Evolutionary conservation across 2,113 vertebrate genomes (phyloP).

Genomic region (Corydoras maculifer): DNA sequence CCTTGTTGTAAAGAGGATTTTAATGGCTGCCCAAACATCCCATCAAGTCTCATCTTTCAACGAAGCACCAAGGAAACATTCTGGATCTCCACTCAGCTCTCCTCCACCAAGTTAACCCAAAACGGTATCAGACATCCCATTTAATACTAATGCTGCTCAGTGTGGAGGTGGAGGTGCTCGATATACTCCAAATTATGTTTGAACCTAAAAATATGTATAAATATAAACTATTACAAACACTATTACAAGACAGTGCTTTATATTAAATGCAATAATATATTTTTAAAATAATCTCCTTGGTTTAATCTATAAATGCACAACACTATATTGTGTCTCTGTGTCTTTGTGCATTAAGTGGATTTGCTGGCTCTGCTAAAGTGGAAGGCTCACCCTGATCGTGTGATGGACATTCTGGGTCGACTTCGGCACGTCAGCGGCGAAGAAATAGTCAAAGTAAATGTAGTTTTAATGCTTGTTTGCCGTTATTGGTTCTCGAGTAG

Average conservation of each 20-base stretch:
- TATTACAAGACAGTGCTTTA: no score
- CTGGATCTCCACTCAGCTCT: slow-evolving; percentile 92
- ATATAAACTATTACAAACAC: no score
- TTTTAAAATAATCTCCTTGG: neutral
- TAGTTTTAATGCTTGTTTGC: neutral
- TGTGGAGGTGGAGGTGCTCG: no score
- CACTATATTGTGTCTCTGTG: neutral
- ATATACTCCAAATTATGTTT: no score
- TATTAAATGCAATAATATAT: no score
- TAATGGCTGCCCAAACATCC: slow-evolving; percentile 82
- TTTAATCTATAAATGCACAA: neutral
- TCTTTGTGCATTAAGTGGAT: slow-evolving; percentile 70
- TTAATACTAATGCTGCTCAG: neutral
- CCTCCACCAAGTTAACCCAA: slow-evolving; percentile 96
- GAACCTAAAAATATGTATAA: no score
- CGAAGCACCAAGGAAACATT: slow-evolving; percentile 92
- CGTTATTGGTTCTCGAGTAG: neutral
- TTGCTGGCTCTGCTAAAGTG: slow-evolving; percentile 92
- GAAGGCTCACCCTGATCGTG: slow-evolving; percentile 91
- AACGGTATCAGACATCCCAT: slow-evolving; percentile 71
- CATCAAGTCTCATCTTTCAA: slow-evolving; percentile 93
- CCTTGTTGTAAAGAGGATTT: slow-evolving; percentile 97
- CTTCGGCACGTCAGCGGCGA: slow-evolving; percentile 91
- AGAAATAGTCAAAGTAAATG: slow-evolving; percentile 90
- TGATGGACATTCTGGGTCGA: slow-evolving; percentile 90